phyloP scores from a whole-genome alignment of 2,113 vertebrate species.

The Neogale vison region DNA sequence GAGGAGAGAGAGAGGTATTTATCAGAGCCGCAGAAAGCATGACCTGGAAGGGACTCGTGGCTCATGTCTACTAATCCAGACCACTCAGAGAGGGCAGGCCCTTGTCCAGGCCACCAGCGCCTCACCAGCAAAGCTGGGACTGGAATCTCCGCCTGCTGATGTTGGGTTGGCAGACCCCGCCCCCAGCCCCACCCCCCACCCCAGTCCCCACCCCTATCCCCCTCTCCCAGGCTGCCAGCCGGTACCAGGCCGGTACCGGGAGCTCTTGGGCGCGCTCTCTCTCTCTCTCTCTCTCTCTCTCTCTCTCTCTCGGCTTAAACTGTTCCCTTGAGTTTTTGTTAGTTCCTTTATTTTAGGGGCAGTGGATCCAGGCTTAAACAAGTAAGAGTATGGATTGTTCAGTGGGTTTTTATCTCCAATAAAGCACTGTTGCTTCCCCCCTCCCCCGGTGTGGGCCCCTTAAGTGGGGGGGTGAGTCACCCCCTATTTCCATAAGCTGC shows the following conservation, averaged over 20 bases:
- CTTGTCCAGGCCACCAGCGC: not conserved
- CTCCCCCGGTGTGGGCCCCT: not conserved
- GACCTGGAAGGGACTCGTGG: not conserved
- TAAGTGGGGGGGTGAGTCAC: not conserved
- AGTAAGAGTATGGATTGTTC: not conserved
- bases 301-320: not conserved
- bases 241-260: not conserved
- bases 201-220: not conserved
- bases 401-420: not conserved
- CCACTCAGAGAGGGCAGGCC: not conserved
- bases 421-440: not conserved
- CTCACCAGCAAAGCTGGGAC: not conserved
- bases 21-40: fast-evolving
- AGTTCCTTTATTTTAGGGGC: not conserved
- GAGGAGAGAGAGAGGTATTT: not conserved
- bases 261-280: not conserved
- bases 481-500: not conserved
- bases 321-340: not conserved
- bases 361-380: not conserved
- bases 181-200: not conserved
- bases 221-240: not conserved
- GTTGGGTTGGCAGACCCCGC: not conserved
- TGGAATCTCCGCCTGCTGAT: not conserved
- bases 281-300: too few species aligned
- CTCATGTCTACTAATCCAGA: not conserved